Conservation (phyloP, 2,888 invertebrate species). For the Oscheius sp. region DNA sequence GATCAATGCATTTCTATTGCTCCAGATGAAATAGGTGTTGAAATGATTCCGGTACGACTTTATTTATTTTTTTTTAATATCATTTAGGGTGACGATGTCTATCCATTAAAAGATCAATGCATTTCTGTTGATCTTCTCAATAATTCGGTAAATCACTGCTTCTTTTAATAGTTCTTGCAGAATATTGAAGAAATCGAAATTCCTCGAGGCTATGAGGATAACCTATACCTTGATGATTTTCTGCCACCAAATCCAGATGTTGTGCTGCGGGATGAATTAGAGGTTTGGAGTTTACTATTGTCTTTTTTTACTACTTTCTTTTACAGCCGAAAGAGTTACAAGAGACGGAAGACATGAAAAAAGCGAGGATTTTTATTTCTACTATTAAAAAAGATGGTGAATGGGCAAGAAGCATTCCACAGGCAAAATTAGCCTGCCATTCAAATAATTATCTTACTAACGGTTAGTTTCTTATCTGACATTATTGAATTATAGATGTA, state of each 20-base stretch:
- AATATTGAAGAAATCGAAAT: not conserved
- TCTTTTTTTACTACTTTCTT: not conserved
- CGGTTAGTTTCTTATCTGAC: not conserved
- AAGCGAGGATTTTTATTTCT: not conserved
- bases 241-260: not conserved
- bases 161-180: not conserved
- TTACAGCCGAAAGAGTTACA: not conserved
- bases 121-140: not conserved
- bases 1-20: not conserved
- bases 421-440: not conserved
- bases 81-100: not conserved
- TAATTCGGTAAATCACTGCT: not conserved
- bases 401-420: not conserved
- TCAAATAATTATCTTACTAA: slow-evolving; percentile 1
- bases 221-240: not conserved
- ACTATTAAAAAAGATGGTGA: not conserved
- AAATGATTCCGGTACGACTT: not conserved
- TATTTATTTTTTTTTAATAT: not conserved
- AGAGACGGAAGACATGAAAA: not conserved
- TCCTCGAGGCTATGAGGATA: not conserved
- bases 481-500: not conserved
- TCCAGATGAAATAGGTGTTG: not conserved
- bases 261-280: not conserved
- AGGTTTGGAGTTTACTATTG: not conserved
- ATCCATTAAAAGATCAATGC: not conserved